Conservation (phyloP, 2,113 vertebrate genomes). For the Rhinoderma darwinii region DNA sequence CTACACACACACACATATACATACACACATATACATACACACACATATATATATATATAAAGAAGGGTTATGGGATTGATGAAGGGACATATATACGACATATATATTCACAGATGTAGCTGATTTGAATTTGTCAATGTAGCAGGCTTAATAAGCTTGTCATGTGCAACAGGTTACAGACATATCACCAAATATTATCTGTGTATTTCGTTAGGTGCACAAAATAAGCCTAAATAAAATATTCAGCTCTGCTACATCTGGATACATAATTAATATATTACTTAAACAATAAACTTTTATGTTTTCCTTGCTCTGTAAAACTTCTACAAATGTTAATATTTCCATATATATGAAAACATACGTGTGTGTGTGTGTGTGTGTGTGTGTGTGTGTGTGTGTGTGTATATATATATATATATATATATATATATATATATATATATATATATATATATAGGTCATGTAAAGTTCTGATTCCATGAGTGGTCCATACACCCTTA, state of each 20-base stretch:
- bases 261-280: not conserved
- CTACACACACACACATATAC: too few relatives aligned
- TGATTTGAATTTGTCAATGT: not conserved
- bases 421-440: too few relatives aligned
- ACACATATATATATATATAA: too few relatives aligned
- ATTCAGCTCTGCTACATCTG: too few relatives aligned
- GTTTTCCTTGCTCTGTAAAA: not conserved
- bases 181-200: not conserved
- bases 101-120: not conserved
- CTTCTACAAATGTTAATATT: not conserved
- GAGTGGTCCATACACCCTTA: not conserved
- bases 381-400: too few relatives aligned
- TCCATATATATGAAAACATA: too few relatives aligned
- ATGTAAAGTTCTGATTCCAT: not conserved
- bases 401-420: too few relatives aligned
- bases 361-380: too few relatives aligned
- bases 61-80: too few relatives aligned
- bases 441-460: not conserved
- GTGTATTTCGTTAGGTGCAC: not conserved
- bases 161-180: not conserved
- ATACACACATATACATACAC: too few relatives aligned
- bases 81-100: too few relatives aligned
- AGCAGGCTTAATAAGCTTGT: not conserved
- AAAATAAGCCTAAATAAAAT: not conserved
- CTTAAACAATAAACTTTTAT: not conserved